Base-by-base conservation (phyloP, 2,888 invertebrate species). In the Asteroscopus sphinx region DNA sequence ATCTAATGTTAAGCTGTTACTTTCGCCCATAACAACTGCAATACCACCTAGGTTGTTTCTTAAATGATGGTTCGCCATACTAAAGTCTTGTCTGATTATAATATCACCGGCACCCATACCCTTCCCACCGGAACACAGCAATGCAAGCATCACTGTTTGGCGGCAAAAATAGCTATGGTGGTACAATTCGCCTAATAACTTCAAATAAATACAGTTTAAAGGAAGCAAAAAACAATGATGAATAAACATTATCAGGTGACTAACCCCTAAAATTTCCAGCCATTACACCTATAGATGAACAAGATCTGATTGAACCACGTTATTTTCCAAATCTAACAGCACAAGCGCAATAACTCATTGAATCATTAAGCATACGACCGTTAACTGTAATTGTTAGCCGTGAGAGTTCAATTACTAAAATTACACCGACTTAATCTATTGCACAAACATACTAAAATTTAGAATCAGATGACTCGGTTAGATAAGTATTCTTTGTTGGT, bases 401-500 rank as follows among this genome's bases (percentile, higher is more conserved):
- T 83, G 86, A 86, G 86, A 86, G 79, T 79, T 79, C 80, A 82
- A 85, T 86, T 84, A 85, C 82, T 79, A 55, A 83, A 81, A 84
- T 84, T 84, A 81, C 80, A 78, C 72, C 65, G 71, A 79, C 76
- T 79, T 81, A 83, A 83, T 81, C 81, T 82, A 82, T 85, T 85
- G 85, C 85, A 78, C 82, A 82, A 84, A 84, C 83, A 82, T 79
- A 78, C 76, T 62, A 68, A 73, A 68, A 76, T 76, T 77, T 68
- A 49, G 78, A 69, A 68, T 69, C 68, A 54, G 83, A 83, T 83
- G 81, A 66, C 77, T 86, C 70, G 72, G 55, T 83, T 83, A 86
- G 86, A 86, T 86, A 83, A 82, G 45, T 58, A 74, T 72, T 80
- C 81, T 80, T 84, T 75, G 77, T 86, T 82, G 75, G 74, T 78